A percentile compares a stretch with the other conserved stretches of the same genome.
These are phyloP conservation scores for Chionomys nivalis DNA, from an alignment of 2,113 vertebrate species.

Conservation along the genomic window DNA sequence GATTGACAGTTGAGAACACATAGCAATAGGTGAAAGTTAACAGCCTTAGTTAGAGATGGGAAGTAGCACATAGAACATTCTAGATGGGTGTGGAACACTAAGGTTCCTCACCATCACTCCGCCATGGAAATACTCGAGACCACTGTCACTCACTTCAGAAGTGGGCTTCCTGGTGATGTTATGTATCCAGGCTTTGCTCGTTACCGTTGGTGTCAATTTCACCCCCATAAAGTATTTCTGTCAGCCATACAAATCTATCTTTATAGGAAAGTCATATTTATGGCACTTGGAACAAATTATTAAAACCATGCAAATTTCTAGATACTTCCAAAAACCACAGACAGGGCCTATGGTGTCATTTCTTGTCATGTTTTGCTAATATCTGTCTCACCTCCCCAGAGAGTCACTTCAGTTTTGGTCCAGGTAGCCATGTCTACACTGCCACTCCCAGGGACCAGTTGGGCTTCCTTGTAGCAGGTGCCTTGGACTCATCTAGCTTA, in stretches of 20 bases:
- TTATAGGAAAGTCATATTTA: background rate
- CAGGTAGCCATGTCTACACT: background rate
- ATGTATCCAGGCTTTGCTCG: background rate
- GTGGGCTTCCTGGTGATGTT: background rate
- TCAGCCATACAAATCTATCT: background rate
- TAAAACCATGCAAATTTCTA: background rate
- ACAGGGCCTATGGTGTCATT: background rate
- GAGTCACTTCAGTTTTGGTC: background rate
- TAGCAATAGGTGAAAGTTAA: background rate
- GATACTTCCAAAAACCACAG: background rate
- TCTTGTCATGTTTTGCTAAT: background rate
- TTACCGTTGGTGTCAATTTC: background rate
- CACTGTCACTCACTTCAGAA: background rate
- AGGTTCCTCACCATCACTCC: background rate
- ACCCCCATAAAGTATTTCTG: background rate
- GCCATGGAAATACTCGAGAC: background rate
- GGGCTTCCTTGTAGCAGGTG: no score
- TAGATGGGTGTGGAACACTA: background rate
- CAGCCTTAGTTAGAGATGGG: background rate
- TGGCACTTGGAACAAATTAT: background rate
- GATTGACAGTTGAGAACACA: background rate
- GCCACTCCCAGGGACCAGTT: background rate
- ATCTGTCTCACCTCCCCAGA: background rate
- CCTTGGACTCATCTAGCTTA: background rate
- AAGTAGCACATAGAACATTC: fast-evolving